Evolutionary conservation across 2,797 vertebrate genomes (phyloP).

Genomic region (Rhynchonycteris naso): DNA sequence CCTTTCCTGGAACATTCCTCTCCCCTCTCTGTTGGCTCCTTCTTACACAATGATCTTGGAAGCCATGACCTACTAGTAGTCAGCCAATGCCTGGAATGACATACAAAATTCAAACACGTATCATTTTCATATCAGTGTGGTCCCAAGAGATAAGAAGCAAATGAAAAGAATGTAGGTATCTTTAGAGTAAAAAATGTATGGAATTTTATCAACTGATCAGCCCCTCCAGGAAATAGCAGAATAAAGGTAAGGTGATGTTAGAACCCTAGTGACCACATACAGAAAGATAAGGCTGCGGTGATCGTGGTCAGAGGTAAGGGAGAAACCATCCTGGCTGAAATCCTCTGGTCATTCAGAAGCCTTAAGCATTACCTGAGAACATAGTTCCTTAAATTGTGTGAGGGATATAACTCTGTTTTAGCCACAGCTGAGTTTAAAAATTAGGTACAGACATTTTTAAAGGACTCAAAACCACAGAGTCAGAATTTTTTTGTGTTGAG

Average conservation of each 20-base stretch:
- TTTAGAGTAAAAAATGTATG: background rate
- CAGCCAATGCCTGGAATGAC: background rate
- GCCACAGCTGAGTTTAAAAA: slow-evolving; percentile 15
- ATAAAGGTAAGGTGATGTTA: background rate
- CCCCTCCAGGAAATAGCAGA: background rate
- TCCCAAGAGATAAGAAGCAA: background rate
- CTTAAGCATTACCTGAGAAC: background rate
- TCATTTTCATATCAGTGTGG: background rate
- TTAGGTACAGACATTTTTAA: background rate
- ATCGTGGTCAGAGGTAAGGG: background rate
- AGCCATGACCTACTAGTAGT: background rate
- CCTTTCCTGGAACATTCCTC: background rate
- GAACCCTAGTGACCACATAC: background rate
- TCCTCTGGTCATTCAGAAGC: background rate
- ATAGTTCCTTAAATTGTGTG: background rate
- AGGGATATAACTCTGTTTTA: background rate
- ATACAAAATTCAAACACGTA: background rate
- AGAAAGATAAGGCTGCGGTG: background rate
- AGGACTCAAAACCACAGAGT: background rate
- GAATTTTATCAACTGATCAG: background rate
- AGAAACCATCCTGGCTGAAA: background rate
- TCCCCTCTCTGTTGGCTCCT: background rate
- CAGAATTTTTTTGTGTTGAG: background rate
- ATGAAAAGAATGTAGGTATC: background rate
- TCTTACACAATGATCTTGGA: background rate